Evolutionary conservation across 2,797 vertebrate species (phyloP), one percentile per base, ranked within the genome.

Genomic region (Phylloscopus collybita): DNA sequence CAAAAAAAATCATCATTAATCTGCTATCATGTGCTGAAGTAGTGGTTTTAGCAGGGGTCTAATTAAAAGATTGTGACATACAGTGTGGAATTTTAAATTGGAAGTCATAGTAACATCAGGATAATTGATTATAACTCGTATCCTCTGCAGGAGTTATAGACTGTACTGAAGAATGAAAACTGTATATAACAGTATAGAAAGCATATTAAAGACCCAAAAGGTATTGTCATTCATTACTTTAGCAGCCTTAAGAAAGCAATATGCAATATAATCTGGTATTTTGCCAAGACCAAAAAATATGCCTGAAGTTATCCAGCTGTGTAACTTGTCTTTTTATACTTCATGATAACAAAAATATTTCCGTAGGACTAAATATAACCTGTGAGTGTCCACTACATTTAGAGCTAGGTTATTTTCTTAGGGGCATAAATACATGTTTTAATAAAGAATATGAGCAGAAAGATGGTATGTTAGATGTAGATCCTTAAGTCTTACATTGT

Each of bases 1-100:
- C 22, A 87, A 81, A 65, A 81, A 65, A 64, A 83, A 49, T 1
- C 5, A 62, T 53, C 73, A 71, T 84, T 95, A 95, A 98, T 98
- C 98, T 97, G 23, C 98, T 97, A 78, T 96, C 95, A 81, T 98
- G 98, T 42, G 72, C 54, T 10, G 90, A 96, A 65, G 97, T 97
- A 54, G 95, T 95, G 9, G 96, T 98, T 97, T 98, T 98, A 60
- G 98, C 95, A 11, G 98, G 97, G 5, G 92, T 98, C 98, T 98
- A 98, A 80, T 76, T 97, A 85, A 98, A 92, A 92, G 98, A 98
- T 71, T 98, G 97, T 98, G 90, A 96, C 73, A 95, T 25, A 86
- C 19, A 78, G 80, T 19, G 69, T 15, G 11, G 10, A 49, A 80
- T 74, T 92, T 83, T 64, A 80, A 65, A 56, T 9, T 30, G 18